These are phyloP conservation scores for Caenorhabditis plicata DNA, from an alignment of 2,888 invertebrate genomes.

Conservation along the genomic window DNA sequence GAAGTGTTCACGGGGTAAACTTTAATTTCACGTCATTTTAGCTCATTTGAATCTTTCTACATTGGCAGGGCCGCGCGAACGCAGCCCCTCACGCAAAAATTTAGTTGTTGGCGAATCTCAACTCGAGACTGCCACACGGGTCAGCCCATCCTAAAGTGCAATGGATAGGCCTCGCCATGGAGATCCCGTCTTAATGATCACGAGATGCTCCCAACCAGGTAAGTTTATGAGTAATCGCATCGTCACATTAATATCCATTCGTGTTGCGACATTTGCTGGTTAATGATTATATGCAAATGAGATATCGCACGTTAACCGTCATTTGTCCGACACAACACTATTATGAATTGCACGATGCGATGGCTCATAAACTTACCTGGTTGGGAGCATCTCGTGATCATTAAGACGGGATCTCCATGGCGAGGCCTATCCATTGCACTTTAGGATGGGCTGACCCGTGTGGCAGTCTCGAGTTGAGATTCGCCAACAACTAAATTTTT, in stretches of 20 bases:
- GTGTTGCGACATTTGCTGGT: no score
- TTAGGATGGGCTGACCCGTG: constrained; percentile 75
- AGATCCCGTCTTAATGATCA: constrained; percentile 76
- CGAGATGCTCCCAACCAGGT: constrained; percentile 77
- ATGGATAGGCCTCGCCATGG: constrained; percentile 76
- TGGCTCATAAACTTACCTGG: no score
- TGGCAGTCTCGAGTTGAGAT: constrained; percentile 75
- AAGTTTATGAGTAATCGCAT: no score
- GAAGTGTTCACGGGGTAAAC: no score
- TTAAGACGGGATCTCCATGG: constrained; percentile 75
- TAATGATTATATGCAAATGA: no score
- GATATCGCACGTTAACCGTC: no score
- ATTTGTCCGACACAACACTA: no score
- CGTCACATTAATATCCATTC: no score
- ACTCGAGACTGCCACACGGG: constrained; percentile 77
- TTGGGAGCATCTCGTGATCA: constrained; percentile 77
- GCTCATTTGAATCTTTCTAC: no score
- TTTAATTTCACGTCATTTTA: no score
- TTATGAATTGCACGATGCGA: no score
- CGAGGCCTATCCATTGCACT: constrained; percentile 78
- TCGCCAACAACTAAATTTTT: constrained; percentile 65
- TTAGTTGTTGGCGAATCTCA: constrained; percentile 67
- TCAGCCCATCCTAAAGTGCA: constrained; percentile 76
- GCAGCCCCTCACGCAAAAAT: constrained; percentile 44
- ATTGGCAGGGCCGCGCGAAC: constrained; percentile 2